Base-by-base conservation (phyloP, 2,888 invertebrate species). In the Nomada lathburiana region DNA sequence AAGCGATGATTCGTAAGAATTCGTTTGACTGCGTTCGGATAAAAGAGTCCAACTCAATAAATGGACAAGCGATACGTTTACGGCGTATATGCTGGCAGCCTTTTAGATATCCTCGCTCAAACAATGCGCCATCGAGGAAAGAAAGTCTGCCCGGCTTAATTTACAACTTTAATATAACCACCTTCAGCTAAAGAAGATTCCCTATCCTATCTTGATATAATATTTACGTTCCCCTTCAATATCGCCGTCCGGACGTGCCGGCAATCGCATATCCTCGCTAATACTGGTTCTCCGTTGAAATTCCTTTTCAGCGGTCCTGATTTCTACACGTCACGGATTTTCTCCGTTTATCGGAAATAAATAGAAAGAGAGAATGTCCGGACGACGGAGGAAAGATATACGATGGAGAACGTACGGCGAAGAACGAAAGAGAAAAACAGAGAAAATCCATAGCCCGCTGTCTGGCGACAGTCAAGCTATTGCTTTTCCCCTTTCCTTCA, bases 381-480 rank as follows among this genome's bases (percentile, higher is more conserved):
- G n/a, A 68, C 1, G 42, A 59, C 47, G 53, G 26, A 72, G 62
- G 52, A 50, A 50, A 72, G 62, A 77, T 26, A 20, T 55, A 29
- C 53, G 29, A 55, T 29, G 53, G 47, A 44, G 65, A 50, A 53
- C 26, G 75, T 60, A 64, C 50, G 18, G 44, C 70, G 52, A n/a
- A 50, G 36, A 18, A 70, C 57, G 59, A 23, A 44, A 52, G 47
- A 60, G 23, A 53, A 29, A 52, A 16, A 44, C n/a, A 50, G 52
- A 53, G 59, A 53, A 67, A 71, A 71, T 70, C 81, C 78, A 63
- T 75, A 75, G 55, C 59, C 77, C 50, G 73, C 64, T 72, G 85
- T 86, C 86, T 87, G 84, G 83, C 65, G 78, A 86, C 83, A 86
- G 85, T 83, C 79, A 80, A 82, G 81, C 86, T 83, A 86, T 86